Evolutionary conservation across 37 sponge, comb jelly and placozoan species (phyloP).

Genomic region (Bolinopsis microptera): DNA sequence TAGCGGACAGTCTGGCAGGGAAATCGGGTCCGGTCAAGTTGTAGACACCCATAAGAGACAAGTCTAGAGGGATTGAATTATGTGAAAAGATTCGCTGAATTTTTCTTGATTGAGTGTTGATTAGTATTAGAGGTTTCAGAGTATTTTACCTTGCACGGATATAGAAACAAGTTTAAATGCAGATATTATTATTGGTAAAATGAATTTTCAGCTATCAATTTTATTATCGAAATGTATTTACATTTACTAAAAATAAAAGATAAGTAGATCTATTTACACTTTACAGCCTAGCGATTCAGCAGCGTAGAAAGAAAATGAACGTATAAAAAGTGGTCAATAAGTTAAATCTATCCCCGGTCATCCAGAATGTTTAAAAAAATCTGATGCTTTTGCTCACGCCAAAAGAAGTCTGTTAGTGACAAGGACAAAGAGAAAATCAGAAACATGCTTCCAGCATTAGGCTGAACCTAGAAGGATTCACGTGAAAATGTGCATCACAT

Average conservation of each 20-base stretch:
- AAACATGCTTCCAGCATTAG: neutral
- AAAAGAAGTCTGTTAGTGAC: too few relatives aligned
- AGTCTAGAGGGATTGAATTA: too few relatives aligned
- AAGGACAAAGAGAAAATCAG: neutral
- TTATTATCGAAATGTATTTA: neutral
- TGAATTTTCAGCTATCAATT: neutral
- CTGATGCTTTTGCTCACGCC: too few relatives aligned
- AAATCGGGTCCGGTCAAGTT: neutral
- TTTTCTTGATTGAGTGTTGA: too few relatives aligned
- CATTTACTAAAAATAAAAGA: neutral
- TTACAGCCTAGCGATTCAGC: neutral
- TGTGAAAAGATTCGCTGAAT: too few relatives aligned
- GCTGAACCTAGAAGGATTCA: neutral
- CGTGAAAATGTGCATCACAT: neutral
- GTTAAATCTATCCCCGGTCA: too few relatives aligned
- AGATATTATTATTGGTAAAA: neutral
- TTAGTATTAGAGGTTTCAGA: too few relatives aligned
- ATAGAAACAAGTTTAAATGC: neutral
- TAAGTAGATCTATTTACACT: neutral
- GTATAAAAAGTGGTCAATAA: neutral
- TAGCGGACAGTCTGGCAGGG: constrained; percentile 1
- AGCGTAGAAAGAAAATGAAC: neutral
- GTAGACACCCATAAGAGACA: neutral
- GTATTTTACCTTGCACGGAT: too few relatives aligned
- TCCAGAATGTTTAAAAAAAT: too few relatives aligned